These are phyloP conservation scores for Drosophila greeni DNA, from an alignment of 2,888 invertebrate genomes.

Conservation along the genomic window DNA sequence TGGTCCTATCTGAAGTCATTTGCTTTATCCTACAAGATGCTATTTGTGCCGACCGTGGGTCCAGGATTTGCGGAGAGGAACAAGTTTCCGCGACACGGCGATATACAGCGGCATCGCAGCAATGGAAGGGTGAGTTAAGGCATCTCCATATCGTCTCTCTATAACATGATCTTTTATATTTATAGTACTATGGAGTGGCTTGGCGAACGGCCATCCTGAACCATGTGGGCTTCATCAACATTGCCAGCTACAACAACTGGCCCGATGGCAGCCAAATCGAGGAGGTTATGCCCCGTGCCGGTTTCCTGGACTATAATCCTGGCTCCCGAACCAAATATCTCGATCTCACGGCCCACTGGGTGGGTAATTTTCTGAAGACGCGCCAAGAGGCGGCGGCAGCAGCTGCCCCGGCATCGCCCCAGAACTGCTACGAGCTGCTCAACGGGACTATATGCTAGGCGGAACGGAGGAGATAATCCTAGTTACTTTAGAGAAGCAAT, in stretches of 20 bases:
- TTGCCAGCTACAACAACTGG: slow-evolving; percentile 88
- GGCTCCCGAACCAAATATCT: slow-evolving; percentile 83
- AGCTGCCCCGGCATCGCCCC: slow-evolving; percentile 44
- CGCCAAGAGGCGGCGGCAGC: slow-evolving; percentile 75
- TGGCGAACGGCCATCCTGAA: slow-evolving; percentile 82
- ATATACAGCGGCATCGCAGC: slow-evolving; percentile 77
- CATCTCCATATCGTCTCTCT: neutral
- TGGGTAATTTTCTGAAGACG: slow-evolving; percentile 80
- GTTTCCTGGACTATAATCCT: slow-evolving; percentile 81
- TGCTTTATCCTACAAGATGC: slow-evolving; percentile 81
- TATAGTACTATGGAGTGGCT: slow-evolving; percentile 82
- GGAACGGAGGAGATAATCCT: slow-evolving; percentile 28
- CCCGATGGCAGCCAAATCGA: slow-evolving; percentile 88
- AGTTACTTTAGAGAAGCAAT: slow-evolving; percentile 69
- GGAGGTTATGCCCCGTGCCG: slow-evolving; percentile 79
- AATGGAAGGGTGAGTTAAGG: slow-evolving; percentile 75
- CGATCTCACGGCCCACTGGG: slow-evolving; percentile 83
- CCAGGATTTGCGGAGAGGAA: slow-evolving; percentile 85
- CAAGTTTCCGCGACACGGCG: slow-evolving; percentile 78
- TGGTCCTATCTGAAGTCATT: slow-evolving; percentile 81
- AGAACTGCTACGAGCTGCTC: slow-evolving; percentile 77
- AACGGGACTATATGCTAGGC: slow-evolving; percentile 79
- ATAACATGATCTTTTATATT: neutral
- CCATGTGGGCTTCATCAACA: slow-evolving; percentile 81
- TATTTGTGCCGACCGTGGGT: slow-evolving; percentile 85